A percentile compares a stretch with the other conserved stretches of the same genome.
Conservation (phyloP, 2,797 vertebrate species). For the Ataeniobius toweri region DNA sequence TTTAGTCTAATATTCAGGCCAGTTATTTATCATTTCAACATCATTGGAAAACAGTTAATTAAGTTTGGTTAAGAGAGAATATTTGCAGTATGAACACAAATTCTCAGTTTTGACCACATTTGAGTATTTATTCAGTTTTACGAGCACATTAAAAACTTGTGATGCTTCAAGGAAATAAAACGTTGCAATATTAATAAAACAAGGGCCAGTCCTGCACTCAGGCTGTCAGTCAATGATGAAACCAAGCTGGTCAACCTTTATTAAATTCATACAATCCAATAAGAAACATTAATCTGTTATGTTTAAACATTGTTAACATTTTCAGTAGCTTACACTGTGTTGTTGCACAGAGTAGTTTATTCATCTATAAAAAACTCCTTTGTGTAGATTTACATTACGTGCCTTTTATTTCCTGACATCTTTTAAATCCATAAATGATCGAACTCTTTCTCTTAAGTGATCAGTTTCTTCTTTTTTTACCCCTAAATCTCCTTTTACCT, state of each 20-base stretch:
- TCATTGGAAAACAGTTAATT: background rate
- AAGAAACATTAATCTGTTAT: background rate
- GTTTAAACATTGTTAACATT: background rate
- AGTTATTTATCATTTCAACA: conserved; percentile 3
- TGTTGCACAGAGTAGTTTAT: background rate
- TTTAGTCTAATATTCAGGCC: background rate
- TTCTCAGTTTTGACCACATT: background rate
- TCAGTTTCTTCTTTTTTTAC: background rate
- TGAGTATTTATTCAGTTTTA: background rate
- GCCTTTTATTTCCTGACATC: background rate
- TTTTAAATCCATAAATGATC: background rate
- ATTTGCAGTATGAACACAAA: background rate
- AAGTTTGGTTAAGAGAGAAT: background rate
- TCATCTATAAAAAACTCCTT: background rate
- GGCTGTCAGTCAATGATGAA: background rate
- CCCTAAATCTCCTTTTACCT: too few relatives aligned
- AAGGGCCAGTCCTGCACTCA: background rate
- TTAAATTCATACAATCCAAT: background rate
- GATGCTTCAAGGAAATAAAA: background rate
- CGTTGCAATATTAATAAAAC: background rate
- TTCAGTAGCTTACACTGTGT: background rate
- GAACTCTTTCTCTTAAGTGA: background rate
- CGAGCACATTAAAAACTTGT: background rate
- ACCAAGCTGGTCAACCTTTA: too few relatives aligned
- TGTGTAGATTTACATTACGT: background rate